Evolutionary conservation across 2,888 invertebrate genomes (phyloP).

Genomic region (Agrotis exclamationis): DNA sequence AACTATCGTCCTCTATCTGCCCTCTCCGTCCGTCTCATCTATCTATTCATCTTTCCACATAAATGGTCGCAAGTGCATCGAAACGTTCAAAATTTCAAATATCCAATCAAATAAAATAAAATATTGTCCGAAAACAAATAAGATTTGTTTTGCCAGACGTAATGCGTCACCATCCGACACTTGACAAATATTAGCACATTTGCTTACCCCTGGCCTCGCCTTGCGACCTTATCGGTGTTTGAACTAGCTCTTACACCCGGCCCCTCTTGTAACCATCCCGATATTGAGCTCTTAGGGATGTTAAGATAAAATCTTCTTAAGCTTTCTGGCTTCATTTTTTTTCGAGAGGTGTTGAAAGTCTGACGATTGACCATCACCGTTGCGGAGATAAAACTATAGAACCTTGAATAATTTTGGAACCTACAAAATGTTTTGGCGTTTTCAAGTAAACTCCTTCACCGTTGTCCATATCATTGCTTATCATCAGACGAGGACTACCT

Average conservation of each 20-base stretch:
- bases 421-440: too few relatives aligned
- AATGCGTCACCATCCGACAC: slow-evolving; percentile 73
- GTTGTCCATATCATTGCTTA: too few relatives aligned
- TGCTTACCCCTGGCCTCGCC: slow-evolving; percentile 57
- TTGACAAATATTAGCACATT: slow-evolving; percentile 76
- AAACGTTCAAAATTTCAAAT: slow-evolving; percentile 51
- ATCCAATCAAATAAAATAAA: slow-evolving; percentile 64
- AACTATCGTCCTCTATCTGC: too few relatives aligned
- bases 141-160: slow-evolving; percentile 63
- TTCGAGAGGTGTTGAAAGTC: slow-evolving; percentile 46
- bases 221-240: slow-evolving; percentile 76
- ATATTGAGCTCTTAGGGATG: slow-evolving; percentile 58
- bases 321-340: slow-evolving; percentile 60
- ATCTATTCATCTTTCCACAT: slow-evolving; percentile 3
- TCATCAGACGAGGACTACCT: too few relatives aligned
- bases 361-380: slow-evolving; percentile 4
- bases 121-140: slow-evolving; percentile 63
- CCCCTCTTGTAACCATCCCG: slow-evolving; percentile 60
- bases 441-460: too few relatives aligned
- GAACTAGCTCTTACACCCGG: slow-evolving; percentile 67
- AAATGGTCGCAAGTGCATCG: slow-evolving; percentile 16
- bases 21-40: slow-evolving; percentile 5
- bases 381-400: slow-evolving; percentile 12
- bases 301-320: slow-evolving; percentile 62
- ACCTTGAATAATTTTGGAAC: not conserved